These are phyloP conservation scores for Chalcis sispes DNA, from an alignment of 2,888 invertebrate genomes.

Conservation along the genomic window DNA sequence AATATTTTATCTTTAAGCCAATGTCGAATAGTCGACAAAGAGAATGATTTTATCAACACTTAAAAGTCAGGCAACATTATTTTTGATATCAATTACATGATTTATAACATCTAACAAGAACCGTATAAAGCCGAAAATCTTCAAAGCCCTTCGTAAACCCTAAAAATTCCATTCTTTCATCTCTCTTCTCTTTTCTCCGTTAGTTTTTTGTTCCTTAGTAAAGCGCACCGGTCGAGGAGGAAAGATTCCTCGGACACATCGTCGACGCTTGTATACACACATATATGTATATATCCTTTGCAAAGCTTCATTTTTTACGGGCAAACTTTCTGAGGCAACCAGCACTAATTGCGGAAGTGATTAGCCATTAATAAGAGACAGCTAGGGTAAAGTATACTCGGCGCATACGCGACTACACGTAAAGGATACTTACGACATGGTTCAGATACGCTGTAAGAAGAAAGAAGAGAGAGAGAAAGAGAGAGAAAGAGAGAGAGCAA, in stretches of 20 bases:
- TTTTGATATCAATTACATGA: constrained; percentile 19
- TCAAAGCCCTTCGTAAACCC: constrained; percentile 31
- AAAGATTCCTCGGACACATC: neutral
- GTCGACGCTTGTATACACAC: neutral
- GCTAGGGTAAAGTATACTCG: too few species aligned
- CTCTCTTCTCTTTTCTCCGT: neutral
- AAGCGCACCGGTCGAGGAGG: neutral
- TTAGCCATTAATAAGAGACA: constrained; percentile 31
- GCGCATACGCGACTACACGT: too few species aligned
- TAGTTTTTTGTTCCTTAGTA: neutral
- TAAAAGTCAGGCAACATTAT: neutral
- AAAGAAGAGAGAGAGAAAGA: too few species aligned
- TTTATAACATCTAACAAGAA: neutral
- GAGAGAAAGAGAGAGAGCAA: neutral
- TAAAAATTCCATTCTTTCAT: neutral
- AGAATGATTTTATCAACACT: constrained; percentile 8
- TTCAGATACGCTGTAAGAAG: too few species aligned
- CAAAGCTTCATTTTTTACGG: constrained; percentile 18
- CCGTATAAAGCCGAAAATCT: constrained; percentile 34
- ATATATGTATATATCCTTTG: too few species aligned
- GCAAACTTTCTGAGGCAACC: neutral
- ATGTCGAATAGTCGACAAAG: too few species aligned
- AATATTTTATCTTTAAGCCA: too few species aligned
- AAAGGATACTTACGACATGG: too few species aligned
- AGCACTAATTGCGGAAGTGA: constrained; percentile 36